These are phyloP conservation scores for Leucozona laternaria DNA, from an alignment of 2,888 invertebrate species.

Conservation along the genomic window DNA sequence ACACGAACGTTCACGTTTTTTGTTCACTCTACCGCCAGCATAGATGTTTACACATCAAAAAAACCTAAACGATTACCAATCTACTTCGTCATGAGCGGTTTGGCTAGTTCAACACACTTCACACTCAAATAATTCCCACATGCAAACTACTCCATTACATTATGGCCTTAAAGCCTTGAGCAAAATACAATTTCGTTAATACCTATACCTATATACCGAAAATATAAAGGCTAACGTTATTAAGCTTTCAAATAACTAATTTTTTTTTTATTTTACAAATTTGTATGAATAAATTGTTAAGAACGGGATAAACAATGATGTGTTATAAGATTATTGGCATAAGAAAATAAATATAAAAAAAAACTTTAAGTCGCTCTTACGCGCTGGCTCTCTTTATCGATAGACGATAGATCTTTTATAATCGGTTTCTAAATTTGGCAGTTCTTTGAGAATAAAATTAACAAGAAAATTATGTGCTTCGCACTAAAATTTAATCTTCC, in stretches of 20 bases:
- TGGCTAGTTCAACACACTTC: slow-evolving; percentile 10
- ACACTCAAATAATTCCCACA: slow-evolving; percentile 8
- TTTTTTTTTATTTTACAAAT: slow-evolving; percentile 8
- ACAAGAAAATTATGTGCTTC: slow-evolving; percentile 31
- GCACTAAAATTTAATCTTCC: slow-evolving; percentile 35
- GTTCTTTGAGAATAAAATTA: slow-evolving; percentile 29
- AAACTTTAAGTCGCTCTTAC: not conserved
- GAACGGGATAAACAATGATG: slow-evolving; percentile 3
- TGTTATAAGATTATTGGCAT: slow-evolving; percentile 34
- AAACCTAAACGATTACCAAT: slow-evolving; percentile 6
- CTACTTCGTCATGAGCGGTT: slow-evolving; percentile 15
- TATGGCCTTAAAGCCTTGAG: slow-evolving; percentile 2
- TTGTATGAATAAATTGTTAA: slow-evolving; percentile 30
- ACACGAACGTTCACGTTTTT: too few species aligned
- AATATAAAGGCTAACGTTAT: slow-evolving; percentile 4
- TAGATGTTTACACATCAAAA: too few species aligned
- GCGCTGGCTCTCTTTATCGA: not conserved
- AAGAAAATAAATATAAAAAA: slow-evolving; percentile 17
- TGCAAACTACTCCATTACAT: not conserved
- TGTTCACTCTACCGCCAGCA: too few species aligned
- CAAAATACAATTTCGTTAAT: slow-evolving; percentile 5
- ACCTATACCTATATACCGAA: not conserved
- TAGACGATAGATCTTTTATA: not conserved
- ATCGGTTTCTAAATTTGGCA: slow-evolving; percentile 18
- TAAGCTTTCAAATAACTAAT: slow-evolving; percentile 5